Percentiles rank a stretch among this genome's conserved stretches.
Evolutionary conservation across 2,113 vertebrate species (phyloP).

Genomic region (Dolichotis patagonum): DNA sequence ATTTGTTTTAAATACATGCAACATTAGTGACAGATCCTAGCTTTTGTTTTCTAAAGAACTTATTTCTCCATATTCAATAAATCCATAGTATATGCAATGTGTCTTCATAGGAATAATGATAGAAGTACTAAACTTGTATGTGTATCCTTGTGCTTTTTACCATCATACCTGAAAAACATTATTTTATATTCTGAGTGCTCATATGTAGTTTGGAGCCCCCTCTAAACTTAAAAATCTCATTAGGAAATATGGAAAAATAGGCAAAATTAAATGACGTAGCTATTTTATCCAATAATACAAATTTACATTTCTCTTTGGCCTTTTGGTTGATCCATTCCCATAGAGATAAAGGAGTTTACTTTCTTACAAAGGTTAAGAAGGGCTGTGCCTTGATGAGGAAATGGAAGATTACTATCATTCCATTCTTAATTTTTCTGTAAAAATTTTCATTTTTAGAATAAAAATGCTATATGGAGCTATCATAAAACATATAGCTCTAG

Average conservation of each 20-base stretch:
- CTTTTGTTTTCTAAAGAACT: not conserved
- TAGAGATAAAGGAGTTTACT: too few relatives aligned
- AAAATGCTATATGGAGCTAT: not conserved
- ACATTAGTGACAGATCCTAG: not conserved
- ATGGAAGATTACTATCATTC: not conserved
- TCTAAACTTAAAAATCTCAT: not conserved
- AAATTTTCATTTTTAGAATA: constrained; percentile 10
- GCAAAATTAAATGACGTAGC: not conserved
- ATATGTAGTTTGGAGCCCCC: not conserved
- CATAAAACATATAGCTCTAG: not conserved
- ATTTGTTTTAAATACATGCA: not conserved
- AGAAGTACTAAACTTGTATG: not conserved
- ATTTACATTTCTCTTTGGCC: not conserved
- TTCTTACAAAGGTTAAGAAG: not conserved
- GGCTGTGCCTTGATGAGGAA: not conserved
- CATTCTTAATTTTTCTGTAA: not conserved
- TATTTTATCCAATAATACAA: not conserved
- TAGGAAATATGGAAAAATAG: not conserved
- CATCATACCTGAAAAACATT: not conserved
- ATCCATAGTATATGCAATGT: not conserved
- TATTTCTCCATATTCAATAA: not conserved
- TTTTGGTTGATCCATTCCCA: not conserved
- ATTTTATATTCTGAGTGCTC: not conserved
- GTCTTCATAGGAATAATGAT: not conserved
- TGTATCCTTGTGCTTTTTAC: not conserved